Base-by-base conservation (phyloP, 2,797 vertebrate genomes). In the Melanotaenia nigrans region DNA sequence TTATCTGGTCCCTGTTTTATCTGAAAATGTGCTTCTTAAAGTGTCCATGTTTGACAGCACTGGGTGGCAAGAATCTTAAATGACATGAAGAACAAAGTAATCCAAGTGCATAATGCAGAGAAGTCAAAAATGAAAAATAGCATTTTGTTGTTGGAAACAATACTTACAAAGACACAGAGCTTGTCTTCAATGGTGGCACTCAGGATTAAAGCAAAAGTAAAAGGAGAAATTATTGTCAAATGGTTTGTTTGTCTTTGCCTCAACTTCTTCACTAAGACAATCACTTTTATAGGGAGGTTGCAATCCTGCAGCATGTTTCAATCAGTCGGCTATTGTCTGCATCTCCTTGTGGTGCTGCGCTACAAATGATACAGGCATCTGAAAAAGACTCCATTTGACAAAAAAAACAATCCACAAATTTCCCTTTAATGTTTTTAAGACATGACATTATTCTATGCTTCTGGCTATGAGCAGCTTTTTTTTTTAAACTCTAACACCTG, bases 261-360 rank as follows among this genome's bases (percentile, higher is more conserved):
- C 73, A 81, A 61, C 61, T 75, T 84, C 69, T 73, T 68, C 81
- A 75, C 65, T 71, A 78, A 77, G 59, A 83, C 66, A 69, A 16
- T 69, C 57, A 38, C 64, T 56, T 71, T 80, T 49, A 75, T 49
- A 49, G 32, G 14, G 45, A 66, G 70, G 38, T 68, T 69, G 66
- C 83, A 83, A 76, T 85, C 54, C 70, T 62, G 63, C 67, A 47
- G 70, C 68, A 51, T 68, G 77, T 76, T 90, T 89, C 81, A 88
- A 87, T 87, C 84, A 86, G 72, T 62, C 65, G 40, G 42, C 83
- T 75, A 80, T 83, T 78, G 73, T 84, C 74, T 30, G 12, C 57
- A 42, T 84, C 69, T 62, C 56, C 35, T 71, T 65, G 64, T 72
- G 49, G 68, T 16, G 76, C 59, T 78, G 47, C 68, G 59, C 66